These are phyloP conservation scores for Rambutsinella grinnellia DNA, from an alignment of 2,888 invertebrate genomes.

Conservation along the genomic window DNA sequence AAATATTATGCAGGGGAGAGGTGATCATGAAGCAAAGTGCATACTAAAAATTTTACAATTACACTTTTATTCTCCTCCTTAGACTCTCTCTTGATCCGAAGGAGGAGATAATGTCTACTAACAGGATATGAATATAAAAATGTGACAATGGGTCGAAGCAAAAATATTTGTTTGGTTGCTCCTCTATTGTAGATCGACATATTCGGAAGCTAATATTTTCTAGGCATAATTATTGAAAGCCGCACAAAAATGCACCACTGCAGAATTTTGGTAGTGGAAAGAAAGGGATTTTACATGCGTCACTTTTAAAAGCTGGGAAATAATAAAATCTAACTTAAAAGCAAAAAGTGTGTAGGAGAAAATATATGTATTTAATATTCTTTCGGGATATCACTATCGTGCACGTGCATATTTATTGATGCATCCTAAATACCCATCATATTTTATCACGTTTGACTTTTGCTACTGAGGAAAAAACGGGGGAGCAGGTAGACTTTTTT, in stretches of 20 bases:
- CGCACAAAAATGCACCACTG: no score
- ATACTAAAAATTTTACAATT: not conserved
- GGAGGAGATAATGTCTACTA: not conserved
- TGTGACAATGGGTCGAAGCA: not conserved
- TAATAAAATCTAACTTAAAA: no score
- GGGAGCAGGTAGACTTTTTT: not conserved
- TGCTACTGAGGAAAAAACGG: not conserved
- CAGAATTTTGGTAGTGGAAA: no score
- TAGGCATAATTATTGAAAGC: no score
- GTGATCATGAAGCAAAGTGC: not conserved
- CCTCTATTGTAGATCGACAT: no score
- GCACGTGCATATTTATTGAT: slow-evolving; percentile 49
- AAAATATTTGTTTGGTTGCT: no score
- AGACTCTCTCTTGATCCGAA: not conserved
- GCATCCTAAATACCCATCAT: slow-evolving; percentile 38
- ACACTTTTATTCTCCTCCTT: not conserved
- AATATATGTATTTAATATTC: not conserved
- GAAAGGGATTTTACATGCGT: no score
- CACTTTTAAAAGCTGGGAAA: no score
- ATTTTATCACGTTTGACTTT: slow-evolving; percentile 36
- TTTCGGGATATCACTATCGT: slow-evolving; percentile 2
- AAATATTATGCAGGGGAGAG: not conserved
- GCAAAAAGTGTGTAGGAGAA: no score
- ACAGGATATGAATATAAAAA: not conserved
- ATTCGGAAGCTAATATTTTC: no score